phyloP scores from a whole-genome alignment of 2,113 vertebrate species.

The Rana temporaria region DNA sequence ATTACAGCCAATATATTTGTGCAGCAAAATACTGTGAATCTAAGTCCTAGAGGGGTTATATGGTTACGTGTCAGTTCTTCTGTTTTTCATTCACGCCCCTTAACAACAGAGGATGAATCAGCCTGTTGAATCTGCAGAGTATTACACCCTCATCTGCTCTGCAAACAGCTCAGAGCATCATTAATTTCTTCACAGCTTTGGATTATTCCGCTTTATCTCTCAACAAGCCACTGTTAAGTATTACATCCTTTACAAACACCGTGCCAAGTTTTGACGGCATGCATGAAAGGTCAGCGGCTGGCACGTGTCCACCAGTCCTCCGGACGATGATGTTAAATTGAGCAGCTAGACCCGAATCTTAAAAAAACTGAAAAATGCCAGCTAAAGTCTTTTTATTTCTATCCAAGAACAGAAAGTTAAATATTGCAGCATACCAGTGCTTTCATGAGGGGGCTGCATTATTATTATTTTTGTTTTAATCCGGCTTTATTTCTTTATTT shows the following conservation, averaged over 20 bases:
- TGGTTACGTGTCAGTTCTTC: conserved; percentile 35
- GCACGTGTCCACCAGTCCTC: not conserved
- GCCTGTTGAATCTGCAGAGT: not conserved
- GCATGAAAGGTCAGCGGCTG: not conserved
- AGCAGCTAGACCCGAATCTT: not conserved
- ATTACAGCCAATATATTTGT: not conserved
- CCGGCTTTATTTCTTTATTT: too few relatives aligned
- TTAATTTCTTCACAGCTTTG: not conserved
- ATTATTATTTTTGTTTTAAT: too few relatives aligned
- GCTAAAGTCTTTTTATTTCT: too few relatives aligned
- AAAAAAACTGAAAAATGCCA: too few relatives aligned
- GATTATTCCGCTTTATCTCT: not conserved
- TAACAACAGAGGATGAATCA: conserved; percentile 10
- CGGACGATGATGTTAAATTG: not conserved
- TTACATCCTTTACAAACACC: not conserved
- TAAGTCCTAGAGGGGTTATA: not conserved
- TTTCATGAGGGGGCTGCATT: too few relatives aligned
- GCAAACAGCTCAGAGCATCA: not conserved
- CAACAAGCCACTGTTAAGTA: not conserved
- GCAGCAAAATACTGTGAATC: not conserved
- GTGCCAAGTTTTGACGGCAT: not conserved
- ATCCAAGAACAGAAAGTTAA: too few relatives aligned
- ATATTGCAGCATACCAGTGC: too few relatives aligned
- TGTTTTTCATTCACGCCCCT: conserved; percentile 11
- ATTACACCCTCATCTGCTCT: not conserved